Evolutionary conservation across 2,797 vertebrate species (phyloP), one percentile per base, ranked within the genome.

Genomic region (Erethizon dorsatum): DNA sequence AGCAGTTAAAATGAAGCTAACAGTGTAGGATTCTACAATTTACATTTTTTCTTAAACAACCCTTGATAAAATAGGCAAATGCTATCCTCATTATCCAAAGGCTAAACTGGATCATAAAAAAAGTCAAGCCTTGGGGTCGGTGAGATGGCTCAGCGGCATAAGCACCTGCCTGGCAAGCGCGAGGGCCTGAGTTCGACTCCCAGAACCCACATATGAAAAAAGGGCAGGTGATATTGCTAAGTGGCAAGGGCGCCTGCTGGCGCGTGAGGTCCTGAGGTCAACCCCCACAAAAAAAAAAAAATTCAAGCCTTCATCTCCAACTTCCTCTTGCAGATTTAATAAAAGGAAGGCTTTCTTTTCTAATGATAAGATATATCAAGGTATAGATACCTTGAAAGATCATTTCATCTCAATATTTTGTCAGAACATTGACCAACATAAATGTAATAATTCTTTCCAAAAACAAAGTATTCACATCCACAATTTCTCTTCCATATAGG

Each of bases 31-130:
- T 92, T 82, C 41, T 79, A 54, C 17, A 80, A 92, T 80, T 95
- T 77, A 28, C 61, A 69, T 77, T 90, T 3, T 91, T 96, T 87
- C 54, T 77, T 50, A 71, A 91, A 22, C 5, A 87, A 65, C 54
- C 31, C 28, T 93, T 84, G 56, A 84, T 50, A 93, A 90, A 93
- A 59, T 45, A 89, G 37, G 3, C 37, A 96, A 93, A 71, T 82
- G 17, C 31, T 91, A 22, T n/a, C 79, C 12, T 93, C 33, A 75
- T 91, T 89, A 88, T 41, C 37, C 31, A 52, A 88, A 88, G 65
- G 2, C 92, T 84, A 93, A 95, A 83, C 7, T 33, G 17, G 15
- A 84, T 85, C 56, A 80, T 84, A n/a, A 71, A 69, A 73, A 65
- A 91, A 31, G 33, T n/a, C 15, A 61, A 61, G 59, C 24, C n/a